Evolutionary conservation across 2,888 invertebrate species (phyloP), one percentile per base, ranked within the genome.

Genomic region (Latrodectus elegans): DNA sequence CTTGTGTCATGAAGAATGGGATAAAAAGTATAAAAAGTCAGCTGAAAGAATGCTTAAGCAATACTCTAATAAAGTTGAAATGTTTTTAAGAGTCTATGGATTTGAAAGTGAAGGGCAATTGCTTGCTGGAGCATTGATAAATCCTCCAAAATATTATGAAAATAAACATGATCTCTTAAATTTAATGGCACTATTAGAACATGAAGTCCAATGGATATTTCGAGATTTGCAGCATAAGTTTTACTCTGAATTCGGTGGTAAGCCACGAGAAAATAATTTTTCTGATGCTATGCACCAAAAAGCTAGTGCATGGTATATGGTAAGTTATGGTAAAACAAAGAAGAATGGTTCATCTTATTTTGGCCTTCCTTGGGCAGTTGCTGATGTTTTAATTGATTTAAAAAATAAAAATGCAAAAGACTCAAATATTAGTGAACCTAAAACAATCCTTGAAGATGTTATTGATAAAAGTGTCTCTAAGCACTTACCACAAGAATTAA

Each of bases 251-350:
- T 88, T 88, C 53, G 76, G 72, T 8, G 80, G 76, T 10, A 77
- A 83, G 64, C 85, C 88, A 6, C 17, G 68, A 49, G 52, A 65
- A 38, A 17, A 49, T 12, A 26, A 10, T 4, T 80, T 68, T 72
- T 74, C 81, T 8, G 72, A 81, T 70, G 55, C 26, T 1, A 88
- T 88, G 80, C 53, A 76, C 3, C 78, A 81, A 60, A 89, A 89
- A 53, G 89, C 89, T n/a, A 89, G 89, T 84, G 84, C 89, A 1
- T 89, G 89, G 89, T 89, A 89, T 68, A 74, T 75, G 73, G 72
- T 89, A 4, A 60, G 77, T 14, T 88, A 88, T 53, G 52, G 60
- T 38, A 78, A 78, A 51, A 12, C 22, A 8, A 64, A 73, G 12
- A 38, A 53, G 3, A 9, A n/a, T 8, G 26, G 55, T 9, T 60